phyloP scores from a whole-genome alignment of 2,888 invertebrate genomes.

The Plagodis dolabraria region DNA sequence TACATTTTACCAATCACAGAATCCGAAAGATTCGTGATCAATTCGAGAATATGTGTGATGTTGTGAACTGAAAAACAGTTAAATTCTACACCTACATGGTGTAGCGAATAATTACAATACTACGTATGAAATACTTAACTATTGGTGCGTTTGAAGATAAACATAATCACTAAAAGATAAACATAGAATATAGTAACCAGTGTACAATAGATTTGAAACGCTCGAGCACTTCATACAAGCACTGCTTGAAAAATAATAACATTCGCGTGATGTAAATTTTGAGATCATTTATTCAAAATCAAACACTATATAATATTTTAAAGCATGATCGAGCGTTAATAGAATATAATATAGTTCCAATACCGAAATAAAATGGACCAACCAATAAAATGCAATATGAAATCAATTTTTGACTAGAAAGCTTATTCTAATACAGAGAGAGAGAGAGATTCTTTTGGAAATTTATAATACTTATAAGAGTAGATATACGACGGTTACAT shows the following conservation, averaged over 20 bases:
- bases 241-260: neutral
- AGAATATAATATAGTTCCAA: conserved; percentile 17
- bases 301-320: conserved; percentile 17
- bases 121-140: conserved; percentile 33
- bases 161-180: conserved; percentile 31
- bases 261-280: conserved; percentile 30
- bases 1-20: conserved; percentile 68
- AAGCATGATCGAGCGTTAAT: conserved; percentile 22
- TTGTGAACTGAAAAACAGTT: conserved; percentile 4
- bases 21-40: conserved; percentile 42
- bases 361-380: conserved; percentile 22
- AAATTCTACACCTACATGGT: conserved; percentile 3
- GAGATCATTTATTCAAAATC: conserved; percentile 33
- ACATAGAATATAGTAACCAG: conserved; percentile 34
- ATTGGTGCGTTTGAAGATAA: conserved; percentile 38
- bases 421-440: conserved; percentile 82
- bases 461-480: conserved; percentile 74
- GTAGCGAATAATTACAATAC: conserved; percentile 13
- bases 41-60: too few species aligned
- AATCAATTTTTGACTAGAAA: conserved; percentile 83
- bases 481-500: conserved; percentile 59
- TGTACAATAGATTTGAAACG: conserved; percentile 27
- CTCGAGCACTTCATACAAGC: conserved; percentile 20
- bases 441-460: conserved; percentile 82
- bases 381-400: conserved; percentile 58